Percentiles rank a stretch among this genome's conserved stretches.
These are phyloP conservation scores for Podilymbus podiceps DNA, from an alignment of 2,113 vertebrate genomes.

Conservation along the genomic window DNA sequence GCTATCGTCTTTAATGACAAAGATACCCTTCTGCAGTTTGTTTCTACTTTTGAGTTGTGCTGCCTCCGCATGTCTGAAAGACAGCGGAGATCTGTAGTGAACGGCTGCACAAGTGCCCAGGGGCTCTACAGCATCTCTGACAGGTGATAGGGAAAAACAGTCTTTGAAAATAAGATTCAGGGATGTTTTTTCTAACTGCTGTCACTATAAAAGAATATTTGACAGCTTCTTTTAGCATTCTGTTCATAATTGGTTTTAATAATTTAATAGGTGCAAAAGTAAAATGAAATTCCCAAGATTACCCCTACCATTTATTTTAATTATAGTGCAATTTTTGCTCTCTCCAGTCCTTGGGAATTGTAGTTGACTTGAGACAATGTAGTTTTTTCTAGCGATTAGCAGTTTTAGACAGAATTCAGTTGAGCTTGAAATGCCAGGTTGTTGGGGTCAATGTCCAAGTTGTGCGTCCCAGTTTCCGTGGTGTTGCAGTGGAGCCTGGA, in stretches of 20 bases:
- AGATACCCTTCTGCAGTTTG: neutral
- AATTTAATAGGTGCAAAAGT: neutral
- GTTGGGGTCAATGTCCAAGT: fast-evolving
- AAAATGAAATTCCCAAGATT: neutral
- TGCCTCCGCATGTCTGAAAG: neutral
- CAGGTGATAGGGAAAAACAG: neutral
- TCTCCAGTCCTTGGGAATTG: neutral
- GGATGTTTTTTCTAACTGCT: neutral
- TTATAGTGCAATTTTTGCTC: neutral
- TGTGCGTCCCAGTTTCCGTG: fast-evolving
- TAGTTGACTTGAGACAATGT: neutral
- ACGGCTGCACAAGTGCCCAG: fast-evolving
- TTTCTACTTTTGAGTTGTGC: neutral
- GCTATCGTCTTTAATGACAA: neutral
- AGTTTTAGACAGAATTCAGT: neutral
- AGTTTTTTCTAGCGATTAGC: neutral
- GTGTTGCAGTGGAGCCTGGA: neutral
- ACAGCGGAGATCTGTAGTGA: neutral
- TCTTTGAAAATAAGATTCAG: neutral
- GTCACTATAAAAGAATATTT: neutral
- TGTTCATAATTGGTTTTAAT: neutral
- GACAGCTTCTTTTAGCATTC: neutral
- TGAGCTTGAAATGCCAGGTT: neutral
- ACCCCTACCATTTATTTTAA: neutral
- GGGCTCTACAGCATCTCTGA: neutral